A percentile compares a stretch with the other conserved stretches of the same genome.
Conservation (phyloP, 2,888 invertebrate species). For the Drymonia ruficornis region DNA sequence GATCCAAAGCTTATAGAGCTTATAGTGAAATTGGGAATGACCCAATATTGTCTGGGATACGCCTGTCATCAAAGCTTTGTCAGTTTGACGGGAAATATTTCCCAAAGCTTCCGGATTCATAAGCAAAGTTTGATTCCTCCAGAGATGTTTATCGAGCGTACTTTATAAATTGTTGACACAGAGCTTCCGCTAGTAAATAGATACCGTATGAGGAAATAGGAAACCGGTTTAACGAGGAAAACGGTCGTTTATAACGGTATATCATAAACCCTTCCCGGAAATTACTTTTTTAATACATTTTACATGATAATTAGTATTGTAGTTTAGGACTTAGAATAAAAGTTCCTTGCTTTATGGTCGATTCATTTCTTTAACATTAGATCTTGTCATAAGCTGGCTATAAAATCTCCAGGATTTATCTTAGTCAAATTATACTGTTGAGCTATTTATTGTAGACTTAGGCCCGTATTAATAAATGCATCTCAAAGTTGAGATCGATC, state of each 20-base stretch:
- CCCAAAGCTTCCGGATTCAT: neutral
- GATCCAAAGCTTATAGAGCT: too few species aligned
- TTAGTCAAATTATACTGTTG: too few species aligned
- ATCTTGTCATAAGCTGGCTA: too few species aligned
- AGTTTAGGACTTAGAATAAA: too few species aligned
- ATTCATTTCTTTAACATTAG: too few species aligned
- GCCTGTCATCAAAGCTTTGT: neutral
- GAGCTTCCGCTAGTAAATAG: neutral
- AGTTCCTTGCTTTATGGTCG: too few species aligned
- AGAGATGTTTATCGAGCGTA: neutral
- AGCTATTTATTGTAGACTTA: too few species aligned
- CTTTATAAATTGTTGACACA: neutral
- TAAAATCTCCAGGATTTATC: too few species aligned
- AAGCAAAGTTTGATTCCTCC: slow-evolving; percentile 2
- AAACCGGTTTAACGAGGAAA: neutral
- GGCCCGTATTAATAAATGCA: too few species aligned
- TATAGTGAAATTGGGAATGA: too few species aligned
- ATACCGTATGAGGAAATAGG: neutral
- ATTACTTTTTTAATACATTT: neutral
- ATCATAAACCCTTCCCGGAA: neutral
- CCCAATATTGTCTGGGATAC: too few species aligned
- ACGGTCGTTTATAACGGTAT: neutral
- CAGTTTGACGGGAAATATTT: neutral
- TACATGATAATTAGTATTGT: neutral
- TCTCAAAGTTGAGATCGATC: too few species aligned